A percentile compares a stretch with the other conserved stretches of the same genome.
These are phyloP conservation scores for Oreochromis mossambicus DNA, from an alignment of 2,797 vertebrate species.

Conservation along the genomic window DNA sequence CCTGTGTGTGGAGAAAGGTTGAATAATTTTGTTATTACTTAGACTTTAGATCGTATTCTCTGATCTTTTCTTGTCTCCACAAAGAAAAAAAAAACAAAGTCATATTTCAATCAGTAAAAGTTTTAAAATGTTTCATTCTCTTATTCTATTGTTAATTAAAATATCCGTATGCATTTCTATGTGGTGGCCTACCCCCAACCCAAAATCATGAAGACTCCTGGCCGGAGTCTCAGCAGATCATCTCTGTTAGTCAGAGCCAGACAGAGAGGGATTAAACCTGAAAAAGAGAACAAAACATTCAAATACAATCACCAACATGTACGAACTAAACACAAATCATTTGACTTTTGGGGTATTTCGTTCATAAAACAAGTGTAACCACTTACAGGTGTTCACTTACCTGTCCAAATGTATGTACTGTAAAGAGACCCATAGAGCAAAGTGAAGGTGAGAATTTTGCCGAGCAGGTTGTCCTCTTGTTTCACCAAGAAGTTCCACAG, in stretches of 20 bases:
- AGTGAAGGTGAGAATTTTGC: constrained; percentile 87
- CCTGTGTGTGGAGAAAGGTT: constrained; percentile 57
- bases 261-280: constrained; percentile 90
- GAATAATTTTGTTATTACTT: rapidly evolving
- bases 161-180: neutral
- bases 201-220: constrained; percentile 83
- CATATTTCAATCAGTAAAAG: neutral
- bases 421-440: constrained; percentile 94
- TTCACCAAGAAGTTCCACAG: constrained; percentile 89
- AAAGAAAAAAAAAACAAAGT: neutral
- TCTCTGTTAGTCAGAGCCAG: constrained; percentile 88
- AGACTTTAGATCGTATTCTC: neutral
- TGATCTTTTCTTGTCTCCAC: neutral
- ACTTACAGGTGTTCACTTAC: constrained; percentile 63
- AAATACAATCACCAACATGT: constrained; percentile 25
- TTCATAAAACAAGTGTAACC: neutral
- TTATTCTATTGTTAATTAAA: neutral
- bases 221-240: constrained; percentile 82
- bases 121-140: neutral
- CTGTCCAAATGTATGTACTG: constrained; percentile 95
- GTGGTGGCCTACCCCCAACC: constrained; percentile 90
- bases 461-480: constrained; percentile 79
- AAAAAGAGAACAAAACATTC: neutral
- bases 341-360: neutral
- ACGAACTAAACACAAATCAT: neutral